Percentiles rank a stretch among this genome's conserved stretches.
phyloP scores from a whole-genome alignment of 2,888 invertebrate species.

The Chouioia cunea region DNA sequence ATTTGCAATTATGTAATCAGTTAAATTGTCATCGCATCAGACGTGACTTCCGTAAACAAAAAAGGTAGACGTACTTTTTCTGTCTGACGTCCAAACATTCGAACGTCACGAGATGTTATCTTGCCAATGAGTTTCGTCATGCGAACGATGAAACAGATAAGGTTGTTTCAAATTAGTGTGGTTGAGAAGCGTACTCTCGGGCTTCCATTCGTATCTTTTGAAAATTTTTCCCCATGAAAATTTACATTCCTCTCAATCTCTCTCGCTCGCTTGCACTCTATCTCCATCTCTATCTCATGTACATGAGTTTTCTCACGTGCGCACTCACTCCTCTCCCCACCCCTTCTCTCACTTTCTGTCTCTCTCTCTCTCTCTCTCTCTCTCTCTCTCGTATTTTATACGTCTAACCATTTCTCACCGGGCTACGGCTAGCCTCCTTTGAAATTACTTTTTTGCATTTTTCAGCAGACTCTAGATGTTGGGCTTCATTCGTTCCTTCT shows the following conservation, averaged over 20 bases:
- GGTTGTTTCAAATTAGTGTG: too few species aligned
- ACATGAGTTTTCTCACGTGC: too few species aligned
- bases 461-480: constrained; percentile 32
- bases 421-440: constrained; percentile 27
- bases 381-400: constrained; percentile 29
- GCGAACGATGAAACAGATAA: too few species aligned
- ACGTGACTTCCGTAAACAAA: too few species aligned
- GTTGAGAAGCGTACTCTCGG: too few species aligned
- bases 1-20: neutral
- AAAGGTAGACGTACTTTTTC: too few species aligned
- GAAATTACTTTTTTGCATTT: constrained; percentile 49
- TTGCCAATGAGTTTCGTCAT: too few species aligned
- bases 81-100: too few species aligned
- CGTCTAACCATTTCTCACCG: constrained; percentile 42
- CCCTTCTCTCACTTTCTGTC: constrained; percentile 1
- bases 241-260: too few species aligned
- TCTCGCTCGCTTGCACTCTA: neutral
- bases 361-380: neutral
- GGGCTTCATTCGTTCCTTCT: constrained; percentile 31
- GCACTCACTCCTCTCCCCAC: too few species aligned
- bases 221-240: constrained; percentile 23
- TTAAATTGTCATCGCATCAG: too few species aligned
- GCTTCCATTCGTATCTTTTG: constrained; percentile 22
- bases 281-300: neutral
- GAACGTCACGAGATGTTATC: too few species aligned